Evolutionary conservation across 2,797 vertebrate genomes (phyloP).

Genomic region (Falco rusticolus): DNA sequence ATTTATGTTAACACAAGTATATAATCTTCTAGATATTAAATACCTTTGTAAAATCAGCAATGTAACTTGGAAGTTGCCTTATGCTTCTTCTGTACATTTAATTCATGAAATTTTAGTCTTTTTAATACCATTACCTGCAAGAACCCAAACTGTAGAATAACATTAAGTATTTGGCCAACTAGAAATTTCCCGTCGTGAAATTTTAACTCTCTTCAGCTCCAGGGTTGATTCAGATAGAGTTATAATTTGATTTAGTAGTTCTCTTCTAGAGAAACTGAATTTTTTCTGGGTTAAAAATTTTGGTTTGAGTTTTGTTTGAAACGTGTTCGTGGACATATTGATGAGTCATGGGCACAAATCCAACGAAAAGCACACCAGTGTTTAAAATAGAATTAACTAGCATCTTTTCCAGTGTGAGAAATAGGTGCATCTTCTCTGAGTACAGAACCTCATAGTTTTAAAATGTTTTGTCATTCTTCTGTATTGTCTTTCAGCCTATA

Average conservation of each 20-base stretch:
- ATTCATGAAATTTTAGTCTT: neutral
- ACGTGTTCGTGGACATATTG: fast-evolving
- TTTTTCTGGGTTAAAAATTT: neutral
- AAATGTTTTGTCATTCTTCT: neutral
- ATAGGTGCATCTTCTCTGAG: neutral
- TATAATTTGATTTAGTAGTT: neutral
- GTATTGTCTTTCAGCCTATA: constrained; percentile 85
- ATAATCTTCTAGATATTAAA: neutral
- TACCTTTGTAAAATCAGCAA: neutral
- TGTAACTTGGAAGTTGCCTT: neutral
- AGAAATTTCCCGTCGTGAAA: neutral
- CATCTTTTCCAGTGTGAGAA: neutral
- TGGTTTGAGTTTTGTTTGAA: neutral
- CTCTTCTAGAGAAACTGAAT: neutral
- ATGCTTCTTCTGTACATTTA: neutral
- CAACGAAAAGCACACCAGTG: neutral
- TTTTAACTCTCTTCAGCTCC: neutral
- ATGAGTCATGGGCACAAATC: neutral
- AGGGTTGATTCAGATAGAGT: neutral
- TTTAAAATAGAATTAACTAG: neutral
- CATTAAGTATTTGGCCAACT: neutral
- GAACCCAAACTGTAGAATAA: neutral
- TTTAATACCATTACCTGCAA: neutral
- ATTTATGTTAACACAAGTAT: neutral
- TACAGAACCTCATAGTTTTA: neutral